Evolutionary conservation across 2,113 vertebrate species (phyloP).

Genomic region (Leptobrachium leishanense): DNA sequence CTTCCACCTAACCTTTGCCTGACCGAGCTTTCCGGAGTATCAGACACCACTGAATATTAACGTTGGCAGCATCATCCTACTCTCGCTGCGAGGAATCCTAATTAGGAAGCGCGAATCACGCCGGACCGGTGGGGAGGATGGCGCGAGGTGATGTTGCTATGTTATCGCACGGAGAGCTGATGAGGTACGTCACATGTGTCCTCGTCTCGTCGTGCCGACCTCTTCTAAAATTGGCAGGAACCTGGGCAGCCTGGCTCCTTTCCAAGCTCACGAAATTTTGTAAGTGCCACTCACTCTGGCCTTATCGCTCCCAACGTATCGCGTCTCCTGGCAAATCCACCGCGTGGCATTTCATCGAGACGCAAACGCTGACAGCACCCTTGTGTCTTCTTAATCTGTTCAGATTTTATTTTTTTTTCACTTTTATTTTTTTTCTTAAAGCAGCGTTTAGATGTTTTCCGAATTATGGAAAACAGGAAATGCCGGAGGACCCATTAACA

Average conservation of each 20-base stretch:
- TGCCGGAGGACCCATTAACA: background rate
- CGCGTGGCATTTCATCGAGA: background rate
- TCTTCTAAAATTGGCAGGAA: slow-evolving; percentile 10
- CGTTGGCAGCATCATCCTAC: background rate
- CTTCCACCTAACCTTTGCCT: background rate
- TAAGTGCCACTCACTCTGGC: background rate
- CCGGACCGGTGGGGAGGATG: background rate
- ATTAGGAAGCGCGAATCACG: slow-evolving; percentile 1
- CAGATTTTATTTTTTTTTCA: background rate
- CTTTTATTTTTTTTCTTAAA: background rate
- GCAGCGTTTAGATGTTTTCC: background rate
- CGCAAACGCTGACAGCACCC: background rate
- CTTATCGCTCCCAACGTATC: background rate
- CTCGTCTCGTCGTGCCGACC: slow-evolving; percentile 1
- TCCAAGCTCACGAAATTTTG: background rate
- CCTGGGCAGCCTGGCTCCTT: background rate
- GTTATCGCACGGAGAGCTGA: background rate
- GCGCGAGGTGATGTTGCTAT: background rate
- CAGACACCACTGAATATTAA: slow-evolving; percentile 21
- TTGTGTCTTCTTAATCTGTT: background rate
- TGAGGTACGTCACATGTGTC: background rate
- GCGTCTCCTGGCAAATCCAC: background rate
- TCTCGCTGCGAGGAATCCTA: background rate
- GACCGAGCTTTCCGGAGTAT: background rate
- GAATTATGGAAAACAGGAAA: background rate